Evolutionary conservation across 37 sponge, comb jelly and placozoan genomes (phyloP).

Genomic region (Mnemiopsis leidyi): DNA sequence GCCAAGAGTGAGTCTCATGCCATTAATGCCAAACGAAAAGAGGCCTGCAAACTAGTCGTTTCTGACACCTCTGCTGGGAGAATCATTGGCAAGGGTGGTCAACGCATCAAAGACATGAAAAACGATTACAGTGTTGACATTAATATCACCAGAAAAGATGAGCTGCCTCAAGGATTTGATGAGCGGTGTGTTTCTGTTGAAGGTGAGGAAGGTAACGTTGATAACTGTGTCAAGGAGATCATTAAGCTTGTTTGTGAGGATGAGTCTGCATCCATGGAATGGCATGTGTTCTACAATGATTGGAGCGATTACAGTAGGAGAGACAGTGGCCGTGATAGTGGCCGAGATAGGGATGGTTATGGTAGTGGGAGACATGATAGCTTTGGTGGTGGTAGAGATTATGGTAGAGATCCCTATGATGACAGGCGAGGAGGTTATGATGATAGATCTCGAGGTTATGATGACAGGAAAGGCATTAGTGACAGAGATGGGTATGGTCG

Average conservation of each 20-base stretch:
- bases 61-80: constrained; percentile 88
- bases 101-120: constrained; percentile 80
- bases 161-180: constrained; percentile 60
- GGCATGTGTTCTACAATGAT: constrained; percentile 56
- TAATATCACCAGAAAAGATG: constrained; percentile 81
- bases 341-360: neutral
- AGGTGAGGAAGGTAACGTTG: constrained; percentile 30
- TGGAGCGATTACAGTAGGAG: neutral
- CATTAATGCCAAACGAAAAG: constrained; percentile 54
- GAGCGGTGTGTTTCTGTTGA: constrained; percentile 79
- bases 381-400: neutral
- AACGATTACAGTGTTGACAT: constrained; percentile 76
- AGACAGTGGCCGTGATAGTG: neutral
- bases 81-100: constrained; percentile 90
- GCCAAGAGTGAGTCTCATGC: constrained; percentile 65
- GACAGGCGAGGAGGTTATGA: constrained; percentile 21
- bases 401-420: constrained; percentile 8
- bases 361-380: neutral
- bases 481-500: constrained; percentile 16
- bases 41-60: constrained; percentile 73
- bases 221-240: constrained; percentile 60
- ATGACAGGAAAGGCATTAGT: constrained; percentile 31
- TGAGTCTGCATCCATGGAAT: constrained; percentile 54
- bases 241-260: constrained; percentile 57
- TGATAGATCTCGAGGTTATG: neutral